Conservation (phyloP, 1,140 invertebrate species). For the Orius insidiosus region DNA sequence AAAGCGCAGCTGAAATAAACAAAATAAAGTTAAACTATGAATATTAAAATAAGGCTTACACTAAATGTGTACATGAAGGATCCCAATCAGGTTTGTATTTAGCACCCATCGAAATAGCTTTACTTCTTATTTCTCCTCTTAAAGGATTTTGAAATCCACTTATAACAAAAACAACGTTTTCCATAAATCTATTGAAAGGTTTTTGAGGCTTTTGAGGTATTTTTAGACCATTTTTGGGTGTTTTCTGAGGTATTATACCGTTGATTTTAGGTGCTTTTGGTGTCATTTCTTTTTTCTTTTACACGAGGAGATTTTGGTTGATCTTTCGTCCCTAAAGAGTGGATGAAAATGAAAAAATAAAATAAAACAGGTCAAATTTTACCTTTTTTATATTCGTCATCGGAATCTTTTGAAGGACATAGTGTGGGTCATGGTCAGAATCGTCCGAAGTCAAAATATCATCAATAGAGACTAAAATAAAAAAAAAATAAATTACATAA, state of each 20-base stretch:
- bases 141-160: conserved; percentile 76
- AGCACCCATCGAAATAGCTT: conserved; percentile 61
- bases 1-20: conserved; percentile 57
- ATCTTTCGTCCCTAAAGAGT: background rate
- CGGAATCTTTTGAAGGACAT: background rate
- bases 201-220: conserved; percentile 22
- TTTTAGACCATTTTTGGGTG: no score
- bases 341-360: background rate
- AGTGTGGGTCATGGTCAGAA: background rate
- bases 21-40: background rate
- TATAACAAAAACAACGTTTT: conserved; percentile 54
- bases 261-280: conserved; percentile 1
- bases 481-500: background rate
- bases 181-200: conserved; percentile 39
- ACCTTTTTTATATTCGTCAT: background rate
- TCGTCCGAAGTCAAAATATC: background rate
- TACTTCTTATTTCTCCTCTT: conserved; percentile 43
- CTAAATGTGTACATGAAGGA: conserved; percentile 55
- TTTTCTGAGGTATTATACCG: no score
- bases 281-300: conserved; percentile 5
- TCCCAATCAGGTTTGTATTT: conserved; percentile 61
- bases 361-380: no score
- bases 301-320: background rate
- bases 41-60: conserved; percentile 40
- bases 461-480: background rate